A percentile compares a stretch with the other conserved stretches of the same genome.
These are phyloP conservation scores for Rutpela maculata DNA, from an alignment of 2,888 invertebrate species.

Conservation along the genomic window DNA sequence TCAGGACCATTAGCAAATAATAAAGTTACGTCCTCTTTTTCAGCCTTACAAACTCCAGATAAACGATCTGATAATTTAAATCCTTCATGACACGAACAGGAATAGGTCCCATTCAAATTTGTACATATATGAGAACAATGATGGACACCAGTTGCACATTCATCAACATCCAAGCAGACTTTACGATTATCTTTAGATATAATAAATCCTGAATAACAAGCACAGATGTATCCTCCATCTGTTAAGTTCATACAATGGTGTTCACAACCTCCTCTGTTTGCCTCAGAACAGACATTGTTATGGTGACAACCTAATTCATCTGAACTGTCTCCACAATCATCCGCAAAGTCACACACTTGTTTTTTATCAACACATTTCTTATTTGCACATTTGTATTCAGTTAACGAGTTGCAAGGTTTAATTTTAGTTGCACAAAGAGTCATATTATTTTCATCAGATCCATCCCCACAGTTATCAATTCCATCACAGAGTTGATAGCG, in stretches of 20 bases:
- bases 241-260: constrained; percentile 93
- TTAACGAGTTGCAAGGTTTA: constrained; percentile 84
- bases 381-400: constrained; percentile 93
- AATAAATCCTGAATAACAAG: constrained; percentile 91
- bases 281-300: constrained; percentile 77
- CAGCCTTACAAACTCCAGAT: constrained; percentile 89
- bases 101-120: constrained; percentile 93
- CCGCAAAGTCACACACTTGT: constrained; percentile 90
- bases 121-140: constrained; percentile 95
- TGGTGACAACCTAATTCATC: constrained; percentile 94
- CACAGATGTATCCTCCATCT: constrained; percentile 91
- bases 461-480: constrained; percentile 94
- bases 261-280: constrained; percentile 88
- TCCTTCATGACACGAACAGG: constrained; percentile 90
- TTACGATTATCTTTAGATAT: constrained; percentile 88
- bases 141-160: constrained; percentile 88
- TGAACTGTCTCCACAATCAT: constrained; percentile 93
- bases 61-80: constrained; percentile 85
- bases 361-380: constrained; percentile 87
- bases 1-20: constrained; percentile 91
- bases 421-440: constrained; percentile 88
- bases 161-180: constrained; percentile 91
- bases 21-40: constrained; percentile 80
- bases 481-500: constrained; percentile 93
- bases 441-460: constrained; percentile 96